Evolutionary conservation across 2,797 vertebrate species (phyloP).

Genomic region (Amniataba percoides): DNA sequence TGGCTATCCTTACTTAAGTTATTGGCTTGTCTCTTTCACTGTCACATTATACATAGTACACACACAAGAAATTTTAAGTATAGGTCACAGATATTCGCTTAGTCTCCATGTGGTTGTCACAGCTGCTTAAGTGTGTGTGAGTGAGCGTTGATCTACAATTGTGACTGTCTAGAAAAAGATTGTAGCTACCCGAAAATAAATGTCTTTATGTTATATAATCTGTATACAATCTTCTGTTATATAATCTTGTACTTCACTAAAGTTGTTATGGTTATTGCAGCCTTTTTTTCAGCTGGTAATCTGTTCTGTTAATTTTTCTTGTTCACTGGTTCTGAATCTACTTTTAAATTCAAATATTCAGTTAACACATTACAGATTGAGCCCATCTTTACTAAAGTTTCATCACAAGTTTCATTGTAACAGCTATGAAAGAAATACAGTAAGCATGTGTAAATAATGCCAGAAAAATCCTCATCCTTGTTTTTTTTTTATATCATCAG

Average conservation of each 20-base stretch:
- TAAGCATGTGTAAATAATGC: not conserved
- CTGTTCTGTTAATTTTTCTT: not conserved
- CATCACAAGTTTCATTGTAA: not conserved
- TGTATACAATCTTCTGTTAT: too few species aligned
- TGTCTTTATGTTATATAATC: not conserved
- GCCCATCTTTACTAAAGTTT: not conserved
- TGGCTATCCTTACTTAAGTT: not conserved
- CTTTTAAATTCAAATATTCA: not conserved
- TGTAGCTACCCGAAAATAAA: not conserved
- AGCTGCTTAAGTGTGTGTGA: slow-evolving; percentile 10
- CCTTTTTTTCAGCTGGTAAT: not conserved
- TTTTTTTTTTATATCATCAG: too few species aligned
- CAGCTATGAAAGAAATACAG: not conserved
- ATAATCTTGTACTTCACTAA: not conserved
- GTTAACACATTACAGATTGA: not conserved
- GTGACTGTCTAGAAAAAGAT: not conserved
- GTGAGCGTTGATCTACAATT: not conserved
- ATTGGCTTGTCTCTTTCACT: not conserved
- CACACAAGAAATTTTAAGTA: not conserved
- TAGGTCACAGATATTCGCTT: not conserved
- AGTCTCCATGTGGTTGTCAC: not conserved
- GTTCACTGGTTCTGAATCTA: not conserved
- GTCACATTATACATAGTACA: not conserved
- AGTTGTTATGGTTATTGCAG: not conserved
- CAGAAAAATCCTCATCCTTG: too few species aligned